Evolutionary conservation across 2,888 invertebrate genomes (phyloP), one percentile per base, ranked within the genome.

Genomic region (Drosophila gaucha): DNA sequence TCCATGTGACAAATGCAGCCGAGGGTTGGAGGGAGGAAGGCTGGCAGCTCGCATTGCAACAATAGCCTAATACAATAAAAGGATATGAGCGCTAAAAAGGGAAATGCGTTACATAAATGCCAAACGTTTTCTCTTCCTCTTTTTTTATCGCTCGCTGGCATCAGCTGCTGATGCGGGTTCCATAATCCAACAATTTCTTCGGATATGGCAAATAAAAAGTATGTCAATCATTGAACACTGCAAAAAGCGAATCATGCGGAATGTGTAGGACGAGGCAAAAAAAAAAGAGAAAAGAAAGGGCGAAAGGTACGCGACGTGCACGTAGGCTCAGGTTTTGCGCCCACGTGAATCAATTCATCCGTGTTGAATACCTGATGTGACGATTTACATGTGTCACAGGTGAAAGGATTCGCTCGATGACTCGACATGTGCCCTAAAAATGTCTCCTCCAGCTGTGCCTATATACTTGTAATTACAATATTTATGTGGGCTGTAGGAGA

Each of bases 61-160:
- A 86, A 85, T 84, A 74, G 78, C 65, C 73, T 58, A 84, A 86
- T 88, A 80, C 77, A 78, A 86, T 86, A 67, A 79, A 79, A 66
- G 75, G 60, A 80, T 76, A 83, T 68, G 47, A 75, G 70, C 57
- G 82, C 52, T 63, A 57, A 78, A 62, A 65, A 39, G 67, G 63
- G 57, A 67, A 74, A 50, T 66, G 67, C 67, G 44, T 49, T 64
- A 44, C 49, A 64, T 59, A 57, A 68, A 60, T 54, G 79, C 46
- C 31, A 50, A 12, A 35, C 43, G 10, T 67, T 66, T 67, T 67
- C 22, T 22, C 39, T 6, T 18, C 6, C 28, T 28, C 9, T 6
- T 10, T n/a, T 0, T 72, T 18, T 52, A 59, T 62, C 46, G 64
- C 46, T 18, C 18, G n/a, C 18, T n/a, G 68, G 52, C 82, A 79